A percentile compares a stretch with the other conserved stretches of the same genome.
phyloP scores from a whole-genome alignment of 2,113 vertebrate genomes.

The Heloderma charlesbogerti region DNA sequence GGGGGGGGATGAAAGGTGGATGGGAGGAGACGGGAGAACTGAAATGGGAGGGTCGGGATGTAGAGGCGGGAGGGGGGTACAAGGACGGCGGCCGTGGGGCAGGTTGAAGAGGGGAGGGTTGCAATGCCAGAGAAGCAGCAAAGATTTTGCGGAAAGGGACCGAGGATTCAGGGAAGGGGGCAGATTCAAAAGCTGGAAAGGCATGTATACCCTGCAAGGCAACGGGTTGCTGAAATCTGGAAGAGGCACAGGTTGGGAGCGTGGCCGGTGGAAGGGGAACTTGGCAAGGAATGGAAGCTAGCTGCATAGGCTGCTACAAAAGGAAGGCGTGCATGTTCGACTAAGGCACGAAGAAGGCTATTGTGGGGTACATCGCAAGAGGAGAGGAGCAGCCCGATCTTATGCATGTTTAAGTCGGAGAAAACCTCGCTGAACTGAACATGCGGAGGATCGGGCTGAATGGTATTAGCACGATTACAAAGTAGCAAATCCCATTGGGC shows the following conservation, averaged over 20 bases:
- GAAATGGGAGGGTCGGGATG: not conserved
- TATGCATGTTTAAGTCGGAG: too few relatives aligned
- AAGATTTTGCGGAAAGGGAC: too few relatives aligned
- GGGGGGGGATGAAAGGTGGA: not conserved
- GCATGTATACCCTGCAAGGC: not conserved
- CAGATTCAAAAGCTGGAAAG: not conserved
- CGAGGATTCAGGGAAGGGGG: not conserved
- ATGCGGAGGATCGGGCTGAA: not conserved
- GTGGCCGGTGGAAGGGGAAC: not conserved
- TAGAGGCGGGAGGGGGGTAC: not conserved
- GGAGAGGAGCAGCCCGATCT: not conserved
- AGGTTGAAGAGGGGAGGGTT: not conserved
- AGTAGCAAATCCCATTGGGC: too few relatives aligned
- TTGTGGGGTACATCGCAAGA: not conserved
- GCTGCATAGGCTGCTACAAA: too few relatives aligned
- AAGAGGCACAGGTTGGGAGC: not conserved
- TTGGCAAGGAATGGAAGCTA: not conserved
- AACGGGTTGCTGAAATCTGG: not conserved
- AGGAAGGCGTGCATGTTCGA: not conserved
- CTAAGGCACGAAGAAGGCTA: not conserved
- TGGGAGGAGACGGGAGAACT: conserved; percentile 6
- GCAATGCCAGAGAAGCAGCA: not conserved
- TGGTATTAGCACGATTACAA: not conserved
- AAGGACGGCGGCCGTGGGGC: not conserved
- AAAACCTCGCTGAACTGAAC: not conserved